Evolutionary conservation across 1,140 invertebrate genomes (phyloP).

Genomic region (Uloborus diversus): DNA sequence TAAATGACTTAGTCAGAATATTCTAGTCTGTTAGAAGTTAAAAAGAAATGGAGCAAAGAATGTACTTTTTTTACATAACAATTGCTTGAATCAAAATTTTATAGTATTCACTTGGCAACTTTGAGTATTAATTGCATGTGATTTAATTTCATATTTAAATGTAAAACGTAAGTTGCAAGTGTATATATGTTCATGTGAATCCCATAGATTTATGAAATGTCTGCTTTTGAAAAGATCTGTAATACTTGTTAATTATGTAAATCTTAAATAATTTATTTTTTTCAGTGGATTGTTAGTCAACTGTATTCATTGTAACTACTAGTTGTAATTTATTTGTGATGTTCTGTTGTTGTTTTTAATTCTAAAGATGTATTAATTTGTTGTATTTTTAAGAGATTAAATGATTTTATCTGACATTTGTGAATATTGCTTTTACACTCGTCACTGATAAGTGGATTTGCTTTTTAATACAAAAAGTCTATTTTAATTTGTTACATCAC

Average conservation of each 20-base stretch:
- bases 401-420: no score
- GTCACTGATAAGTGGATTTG: no score
- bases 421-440: no score
- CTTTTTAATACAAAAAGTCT: background rate
- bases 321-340: constrained; percentile 13
- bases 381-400: constrained; percentile 38
- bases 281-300: constrained; percentile 19
- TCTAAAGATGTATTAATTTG: constrained; percentile 44
- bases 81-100: no score
- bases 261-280: constrained; percentile 9
- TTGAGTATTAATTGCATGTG: background rate
- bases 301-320: constrained; percentile 5
- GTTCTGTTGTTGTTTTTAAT: constrained; percentile 26
- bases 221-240: background rate
- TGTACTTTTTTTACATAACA: no score
- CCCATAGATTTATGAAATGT: no score
- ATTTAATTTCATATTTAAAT: background rate
- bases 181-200: no score
- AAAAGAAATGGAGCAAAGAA: no score
- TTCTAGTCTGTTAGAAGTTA: no score
- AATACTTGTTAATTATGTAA: background rate
- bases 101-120: background rate
- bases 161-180: no score
- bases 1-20: no score
- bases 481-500: no score